Evolutionary conservation across 2,888 invertebrate species (phyloP).

Genomic region (Prosapia bicincta): DNA sequence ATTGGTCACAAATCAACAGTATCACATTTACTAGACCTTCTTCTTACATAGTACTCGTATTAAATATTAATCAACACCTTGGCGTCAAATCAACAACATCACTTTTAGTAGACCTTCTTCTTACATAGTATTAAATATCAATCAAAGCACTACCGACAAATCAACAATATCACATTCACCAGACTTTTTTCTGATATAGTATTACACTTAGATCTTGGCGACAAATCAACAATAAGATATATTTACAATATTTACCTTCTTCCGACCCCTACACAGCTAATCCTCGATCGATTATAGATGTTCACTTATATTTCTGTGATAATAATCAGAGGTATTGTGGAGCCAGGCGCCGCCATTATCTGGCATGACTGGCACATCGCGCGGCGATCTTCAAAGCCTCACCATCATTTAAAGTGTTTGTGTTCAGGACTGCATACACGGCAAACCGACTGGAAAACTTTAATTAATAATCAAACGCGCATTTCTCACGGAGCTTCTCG

Average conservation of each 20-base stretch:
- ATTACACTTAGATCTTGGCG: background rate
- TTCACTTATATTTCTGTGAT: background rate
- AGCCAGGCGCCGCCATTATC: background rate
- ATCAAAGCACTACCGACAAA: too few species aligned
- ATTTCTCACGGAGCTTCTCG: background rate
- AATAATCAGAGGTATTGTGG: background rate
- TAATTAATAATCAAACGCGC: background rate
- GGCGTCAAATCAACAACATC: too few species aligned
- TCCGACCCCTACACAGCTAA: background rate
- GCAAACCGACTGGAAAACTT: constrained; percentile 2
- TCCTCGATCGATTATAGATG: background rate
- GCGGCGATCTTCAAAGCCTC: background rate
- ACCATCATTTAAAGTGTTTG: background rate
- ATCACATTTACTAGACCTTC: too few species aligned
- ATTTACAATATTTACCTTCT: background rate
- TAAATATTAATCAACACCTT: too few species aligned
- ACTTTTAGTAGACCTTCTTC: too few species aligned
- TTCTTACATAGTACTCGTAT: too few species aligned
- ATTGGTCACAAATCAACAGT: too few species aligned
- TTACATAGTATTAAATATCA: too few species aligned
- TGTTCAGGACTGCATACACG: background rate
- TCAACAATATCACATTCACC: too few species aligned
- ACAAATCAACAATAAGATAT: background rate
- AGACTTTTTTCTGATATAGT: too few species aligned
- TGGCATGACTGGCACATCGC: background rate